Conservation (phyloP, 2,113 vertebrate species). For the Bos taurus region DNA sequence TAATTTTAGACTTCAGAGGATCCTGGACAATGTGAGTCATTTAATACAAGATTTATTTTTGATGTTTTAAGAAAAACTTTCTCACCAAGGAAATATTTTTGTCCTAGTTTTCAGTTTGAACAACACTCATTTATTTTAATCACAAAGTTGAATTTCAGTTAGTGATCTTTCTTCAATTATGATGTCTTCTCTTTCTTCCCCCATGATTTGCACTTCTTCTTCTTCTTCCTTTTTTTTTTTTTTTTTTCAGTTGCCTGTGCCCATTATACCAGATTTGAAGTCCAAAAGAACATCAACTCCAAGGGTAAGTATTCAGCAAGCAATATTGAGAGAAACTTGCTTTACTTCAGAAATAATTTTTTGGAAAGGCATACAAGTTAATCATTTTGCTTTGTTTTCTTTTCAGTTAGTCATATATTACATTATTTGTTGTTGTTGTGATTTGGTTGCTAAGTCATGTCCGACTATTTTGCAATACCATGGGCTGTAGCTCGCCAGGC, state of each 20-base stretch:
- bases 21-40: not conserved
- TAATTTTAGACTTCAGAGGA: constrained; percentile 35
- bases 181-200: not conserved
- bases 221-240: not conserved
- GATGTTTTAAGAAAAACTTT: not conserved
- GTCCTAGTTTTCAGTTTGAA: not conserved
- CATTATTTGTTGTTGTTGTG: not conserved
- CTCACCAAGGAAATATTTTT: not conserved
- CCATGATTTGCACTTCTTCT: not conserved
- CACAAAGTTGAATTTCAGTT: not conserved
- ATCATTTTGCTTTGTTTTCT: not conserved
- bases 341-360: not conserved
- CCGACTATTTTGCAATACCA: not conserved
- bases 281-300: constrained; percentile 88
- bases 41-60: constrained; percentile 19
- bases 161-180: constrained; percentile 1
- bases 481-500: not conserved
- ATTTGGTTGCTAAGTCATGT: not conserved
- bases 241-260: constrained; percentile 83
- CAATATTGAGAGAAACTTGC: not conserved
- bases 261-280: constrained; percentile 88
- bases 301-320: constrained; percentile 82
- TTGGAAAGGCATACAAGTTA: fast-evolving
- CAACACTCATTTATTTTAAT: constrained; percentile 15
- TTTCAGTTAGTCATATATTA: not conserved